Percentiles rank a stretch among this genome's conserved stretches.
These are phyloP conservation scores for Anhinga anhinga DNA, from an alignment of 2,113 vertebrate genomes.

Conservation along the genomic window DNA sequence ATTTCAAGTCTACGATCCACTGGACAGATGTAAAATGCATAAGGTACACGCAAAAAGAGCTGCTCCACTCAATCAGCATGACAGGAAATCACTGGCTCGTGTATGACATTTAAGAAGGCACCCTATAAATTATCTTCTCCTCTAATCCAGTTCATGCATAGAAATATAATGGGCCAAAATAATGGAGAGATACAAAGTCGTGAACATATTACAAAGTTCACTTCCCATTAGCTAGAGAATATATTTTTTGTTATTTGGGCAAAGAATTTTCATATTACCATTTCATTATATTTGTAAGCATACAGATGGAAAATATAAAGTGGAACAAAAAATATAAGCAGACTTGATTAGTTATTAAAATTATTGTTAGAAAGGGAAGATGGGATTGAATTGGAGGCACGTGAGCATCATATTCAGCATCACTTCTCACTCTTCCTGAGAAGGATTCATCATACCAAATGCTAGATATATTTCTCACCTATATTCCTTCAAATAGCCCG, in stretches of 20 bases:
- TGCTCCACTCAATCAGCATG: background rate
- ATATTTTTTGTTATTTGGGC: background rate
- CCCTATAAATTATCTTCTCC: background rate
- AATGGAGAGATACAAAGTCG: background rate
- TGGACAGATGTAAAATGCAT: background rate
- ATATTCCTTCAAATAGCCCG: background rate
- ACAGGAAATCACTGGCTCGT: background rate
- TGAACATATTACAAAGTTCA: background rate
- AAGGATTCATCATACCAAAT: background rate
- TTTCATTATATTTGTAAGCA: background rate
- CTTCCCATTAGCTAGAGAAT: background rate
- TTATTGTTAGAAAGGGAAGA: background rate
- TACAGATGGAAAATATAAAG: background rate
- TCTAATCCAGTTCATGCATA: background rate
- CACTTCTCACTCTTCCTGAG: background rate
- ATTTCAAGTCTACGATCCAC: background rate
- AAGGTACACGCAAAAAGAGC: background rate
- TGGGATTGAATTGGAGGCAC: background rate
- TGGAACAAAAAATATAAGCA: background rate
- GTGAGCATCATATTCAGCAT: background rate
- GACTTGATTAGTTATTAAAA: background rate
- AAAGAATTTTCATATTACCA: background rate
- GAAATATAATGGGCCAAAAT: background rate
- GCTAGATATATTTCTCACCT: background rate
- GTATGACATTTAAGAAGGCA: background rate